Evolutionary conservation across 2,113 vertebrate genomes (phyloP), one percentile per base, ranked within the genome.

Genomic region (Elaphurus davidianus): DNA sequence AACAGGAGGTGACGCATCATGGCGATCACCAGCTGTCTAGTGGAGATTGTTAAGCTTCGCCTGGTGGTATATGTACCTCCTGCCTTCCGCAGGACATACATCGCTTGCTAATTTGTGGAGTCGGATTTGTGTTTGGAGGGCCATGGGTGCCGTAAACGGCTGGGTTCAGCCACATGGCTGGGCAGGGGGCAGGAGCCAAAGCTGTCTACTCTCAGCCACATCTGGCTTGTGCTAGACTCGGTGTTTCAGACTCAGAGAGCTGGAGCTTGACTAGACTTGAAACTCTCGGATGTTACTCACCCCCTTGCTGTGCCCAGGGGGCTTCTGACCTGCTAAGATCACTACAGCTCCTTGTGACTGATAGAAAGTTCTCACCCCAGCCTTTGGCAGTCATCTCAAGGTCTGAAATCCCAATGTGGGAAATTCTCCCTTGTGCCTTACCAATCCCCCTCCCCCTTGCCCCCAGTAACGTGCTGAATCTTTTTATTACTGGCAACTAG

Each of bases 91-190:
- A 30, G 45, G 64, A 43, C 28, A 2, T 21, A 5, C 4, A 11
- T n/a, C 2, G 2, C 43, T 59, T 57, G 25, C 50, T n/a, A 0
- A 19, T 19, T 94, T 28, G 55, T 1, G 16, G 13, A 45, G 11
- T 47, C 9, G n/a, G 8, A 7, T 52, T 88, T 62, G 71, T 33
- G 71, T 55, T 79, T 13, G 21, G 84, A 47, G 33, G 25, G 36
- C 36, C 9, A 0, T 0, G 5, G n/a, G 12, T 43, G 10, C 4
- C 0, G 0, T 45, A 17, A 7, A 17, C 28, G 57, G n/a, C 52
- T 59, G 33, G 30, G 40, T 60, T 27, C 16, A 71, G n/a, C 50
- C 23, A 3, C 13, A 3, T 5, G 21, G 47, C 11, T 36, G 43
- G 59, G 27, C n/a, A 3, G 2, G 23, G 17, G 10, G 12, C 45